A percentile compares a stretch with the other conserved stretches of the same genome.
phyloP scores from a whole-genome alignment of 1,140 invertebrate species.

The silkworm (Bombyx mori) region ASM3026992v2 NC_085119.1:9415501-9416000 shows the following conservation, averaged over 20 bases:
- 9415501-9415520: no score
- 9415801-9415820: slow-evolving; percentile 43
- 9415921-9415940: slow-evolving; percentile 47
- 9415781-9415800: slow-evolving; percentile 67
- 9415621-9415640: no score
- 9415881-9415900: slow-evolving; percentile 27
- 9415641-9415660: no score
- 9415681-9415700: no score
- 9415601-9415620: no score
- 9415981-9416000: no score
- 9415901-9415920: slow-evolving; percentile 43
- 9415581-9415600: no score
- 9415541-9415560: no score
- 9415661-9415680: no score
- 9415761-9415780: slow-evolving; percentile 58
- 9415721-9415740: slow-evolving; percentile 7
- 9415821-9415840: slow-evolving; percentile 56
- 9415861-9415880: slow-evolving; percentile 63
- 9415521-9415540: no score
- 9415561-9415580: no score
- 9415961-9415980: slow-evolving; percentile 8
- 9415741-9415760: slow-evolving; percentile 47
- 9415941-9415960: slow-evolving; percentile 44
- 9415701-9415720: no score
- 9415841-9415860: slow-evolving; percentile 49